Percentiles rank a stretch among this genome's conserved stretches.
Evolutionary conservation across 1,140 invertebrate species (phyloP).

Genomic region (Venturia canescens): DNA sequence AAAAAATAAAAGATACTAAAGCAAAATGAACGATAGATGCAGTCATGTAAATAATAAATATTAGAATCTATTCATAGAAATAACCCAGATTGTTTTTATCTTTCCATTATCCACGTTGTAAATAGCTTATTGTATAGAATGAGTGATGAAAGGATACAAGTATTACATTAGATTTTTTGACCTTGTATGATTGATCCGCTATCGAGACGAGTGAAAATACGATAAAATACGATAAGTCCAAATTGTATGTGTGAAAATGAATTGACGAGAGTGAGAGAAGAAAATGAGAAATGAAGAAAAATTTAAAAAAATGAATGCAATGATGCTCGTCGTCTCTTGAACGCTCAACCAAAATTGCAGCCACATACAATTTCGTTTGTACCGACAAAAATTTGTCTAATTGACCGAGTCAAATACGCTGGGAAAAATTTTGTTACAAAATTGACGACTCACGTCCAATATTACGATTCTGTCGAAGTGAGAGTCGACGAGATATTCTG

Average conservation of each 20-base stretch:
- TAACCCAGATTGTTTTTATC: conserved; percentile 49
- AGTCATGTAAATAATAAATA: conserved; percentile 57
- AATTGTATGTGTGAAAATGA: not conserved
- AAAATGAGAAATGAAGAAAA: conserved; percentile 1
- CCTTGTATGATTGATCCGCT: conserved; percentile 26
- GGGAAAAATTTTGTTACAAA: not conserved
- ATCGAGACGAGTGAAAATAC: conserved; percentile 29
- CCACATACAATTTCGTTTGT: no score
- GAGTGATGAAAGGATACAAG: conserved; percentile 35
- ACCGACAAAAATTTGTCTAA: no score
- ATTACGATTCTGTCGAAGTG: not conserved
- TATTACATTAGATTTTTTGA: conserved; percentile 34
- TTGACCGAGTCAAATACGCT: not conserved
- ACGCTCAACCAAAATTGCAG: not conserved
- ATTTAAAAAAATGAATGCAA: conserved; percentile 5
- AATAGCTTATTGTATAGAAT: conserved; percentile 46
- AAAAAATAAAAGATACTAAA: not conserved
- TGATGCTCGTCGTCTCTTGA: conserved; percentile 24
- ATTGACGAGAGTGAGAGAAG: not conserved
- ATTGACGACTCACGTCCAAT: not conserved
- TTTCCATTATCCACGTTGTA: conserved; percentile 46
- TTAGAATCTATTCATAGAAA: conserved; percentile 59
- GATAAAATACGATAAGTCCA: conserved; percentile 26
- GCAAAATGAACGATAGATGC: conserved; percentile 40
- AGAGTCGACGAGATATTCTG: conserved; percentile 52